Evolutionary conservation across 2,113 vertebrate genomes (phyloP).

Genomic region (Machaerirhynchus nigripectus): DNA sequence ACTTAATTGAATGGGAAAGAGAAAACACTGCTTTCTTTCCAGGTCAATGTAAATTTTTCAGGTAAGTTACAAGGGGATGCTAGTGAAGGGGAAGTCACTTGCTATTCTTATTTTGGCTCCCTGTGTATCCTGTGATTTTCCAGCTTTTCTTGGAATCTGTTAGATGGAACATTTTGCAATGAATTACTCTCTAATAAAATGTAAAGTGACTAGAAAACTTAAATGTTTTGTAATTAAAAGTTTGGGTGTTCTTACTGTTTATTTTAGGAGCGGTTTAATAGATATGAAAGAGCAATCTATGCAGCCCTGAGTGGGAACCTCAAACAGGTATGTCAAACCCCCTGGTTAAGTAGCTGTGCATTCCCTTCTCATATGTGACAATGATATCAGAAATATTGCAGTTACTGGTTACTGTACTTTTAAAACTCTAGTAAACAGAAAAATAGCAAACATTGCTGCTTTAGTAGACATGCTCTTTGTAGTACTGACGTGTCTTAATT

Average conservation of each 20-base stretch:
- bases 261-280: slow-evolving; percentile 87
- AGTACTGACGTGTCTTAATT: not conserved
- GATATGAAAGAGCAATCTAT: slow-evolving; percentile 93
- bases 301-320: slow-evolving; percentile 94
- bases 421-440: not conserved
- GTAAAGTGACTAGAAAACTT: not conserved
- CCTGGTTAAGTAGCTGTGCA: not conserved
- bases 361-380: not conserved
- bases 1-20: not conserved
- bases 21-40: not conserved
- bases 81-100: not conserved
- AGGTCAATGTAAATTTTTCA: not conserved
- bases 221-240: not conserved
- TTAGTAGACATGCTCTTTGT: not conserved
- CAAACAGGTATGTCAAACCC: slow-evolving; percentile 80
- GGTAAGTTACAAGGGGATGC: not conserved
- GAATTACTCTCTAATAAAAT: not conserved
- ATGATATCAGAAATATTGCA: not conserved
- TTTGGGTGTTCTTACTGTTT: not conserved
- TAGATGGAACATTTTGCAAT: not conserved
- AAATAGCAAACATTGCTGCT: not conserved
- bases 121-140: not conserved
- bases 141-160: not conserved
- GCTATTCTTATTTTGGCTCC: not conserved
- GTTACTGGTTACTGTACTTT: not conserved